These are phyloP conservation scores for Crotalus viridis DNA, from an alignment of 2,113 vertebrate genomes.

Conservation along the genomic window DNA sequence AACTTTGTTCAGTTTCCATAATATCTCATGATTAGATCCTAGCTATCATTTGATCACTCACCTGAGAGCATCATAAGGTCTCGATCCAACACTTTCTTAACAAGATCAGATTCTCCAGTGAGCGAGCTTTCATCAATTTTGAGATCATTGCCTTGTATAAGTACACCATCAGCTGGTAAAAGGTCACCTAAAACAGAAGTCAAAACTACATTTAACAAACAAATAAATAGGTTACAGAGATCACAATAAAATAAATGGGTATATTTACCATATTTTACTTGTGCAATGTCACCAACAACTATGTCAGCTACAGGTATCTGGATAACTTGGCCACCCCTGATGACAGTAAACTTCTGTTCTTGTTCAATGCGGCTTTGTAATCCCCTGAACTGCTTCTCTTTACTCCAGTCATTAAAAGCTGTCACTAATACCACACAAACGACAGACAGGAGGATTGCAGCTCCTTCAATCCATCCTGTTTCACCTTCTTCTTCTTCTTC, in stretches of 20 bases:
- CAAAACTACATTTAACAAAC: conserved; percentile 39
- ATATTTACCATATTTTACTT: conserved; percentile 95
- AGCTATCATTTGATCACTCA: conserved; percentile 52
- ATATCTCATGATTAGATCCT: conserved; percentile 14
- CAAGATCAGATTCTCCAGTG: conserved; percentile 97
- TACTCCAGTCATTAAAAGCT: conserved; percentile 99
- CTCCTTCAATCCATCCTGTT: conserved; percentile 98
- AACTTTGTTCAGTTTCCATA: conserved; percentile 28
- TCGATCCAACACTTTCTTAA: conserved; percentile 90
- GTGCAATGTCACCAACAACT: conserved; percentile 95
- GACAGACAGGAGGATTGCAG: conserved; percentile 94
- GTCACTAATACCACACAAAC: conserved; percentile 97
- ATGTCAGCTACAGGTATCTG: conserved; percentile 97
- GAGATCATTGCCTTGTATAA: conserved; percentile 97
- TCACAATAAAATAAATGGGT: conserved; percentile 13
- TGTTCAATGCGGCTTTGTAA: conserved; percentile 98
- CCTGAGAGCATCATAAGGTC: conserved; percentile 97
- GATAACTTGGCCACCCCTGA: conserved; percentile 93
- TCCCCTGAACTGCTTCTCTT: conserved; percentile 97
- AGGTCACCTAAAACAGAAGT: conserved; percentile 86
- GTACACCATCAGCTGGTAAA: conserved; percentile 91
- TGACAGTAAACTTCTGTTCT: conserved; percentile 97
- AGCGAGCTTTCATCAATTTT: conserved; percentile 98
- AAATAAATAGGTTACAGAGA: conserved; percentile 24
- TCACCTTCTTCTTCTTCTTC: conserved; percentile 92